phyloP scores from a whole-genome alignment of 2,888 invertebrate species.

The Eilema depressum region DNA sequence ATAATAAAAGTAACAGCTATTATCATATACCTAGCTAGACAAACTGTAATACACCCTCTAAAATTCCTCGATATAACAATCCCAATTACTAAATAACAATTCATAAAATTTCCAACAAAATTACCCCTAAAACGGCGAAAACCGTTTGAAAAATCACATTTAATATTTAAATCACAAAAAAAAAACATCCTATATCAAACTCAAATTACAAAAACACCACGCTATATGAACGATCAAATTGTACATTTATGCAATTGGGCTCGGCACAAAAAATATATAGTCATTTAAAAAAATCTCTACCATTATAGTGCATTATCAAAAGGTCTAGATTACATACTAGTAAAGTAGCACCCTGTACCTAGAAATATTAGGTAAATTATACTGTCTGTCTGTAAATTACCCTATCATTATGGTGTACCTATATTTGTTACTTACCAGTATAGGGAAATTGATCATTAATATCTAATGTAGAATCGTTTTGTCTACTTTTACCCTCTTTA shows the following conservation, averaged over 20 bases:
- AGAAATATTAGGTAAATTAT: conserved; percentile 27
- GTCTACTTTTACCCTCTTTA: neutral
- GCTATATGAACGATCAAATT: neutral
- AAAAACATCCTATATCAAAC: neutral
- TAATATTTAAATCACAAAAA: too few relatives aligned
- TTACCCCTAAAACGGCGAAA: too few relatives aligned
- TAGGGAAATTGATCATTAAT: conserved; percentile 2
- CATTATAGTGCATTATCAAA: conserved; percentile 9
- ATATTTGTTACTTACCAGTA: conserved; percentile 15
- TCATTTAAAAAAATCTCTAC: conserved; percentile 33
- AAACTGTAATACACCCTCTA: too few relatives aligned
- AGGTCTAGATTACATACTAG: conserved; percentile 27
- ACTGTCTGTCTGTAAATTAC: conserved; percentile 9
- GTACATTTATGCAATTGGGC: conserved; percentile 25
- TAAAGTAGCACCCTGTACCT: conserved; percentile 28
- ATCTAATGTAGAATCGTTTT: conserved; percentile 21
- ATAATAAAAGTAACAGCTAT: too few relatives aligned
- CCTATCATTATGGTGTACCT: conserved; percentile 29
- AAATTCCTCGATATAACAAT: too few relatives aligned
- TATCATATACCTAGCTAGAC: too few relatives aligned
- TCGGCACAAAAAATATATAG: conserved; percentile 20
- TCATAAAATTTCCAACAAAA: too few relatives aligned
- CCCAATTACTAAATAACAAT: too few relatives aligned
- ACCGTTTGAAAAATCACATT: too few relatives aligned
- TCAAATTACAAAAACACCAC: neutral